phyloP scores from a whole-genome alignment of 64 coral and sea anemone species.

The Montipora efflorescens region DNA sequence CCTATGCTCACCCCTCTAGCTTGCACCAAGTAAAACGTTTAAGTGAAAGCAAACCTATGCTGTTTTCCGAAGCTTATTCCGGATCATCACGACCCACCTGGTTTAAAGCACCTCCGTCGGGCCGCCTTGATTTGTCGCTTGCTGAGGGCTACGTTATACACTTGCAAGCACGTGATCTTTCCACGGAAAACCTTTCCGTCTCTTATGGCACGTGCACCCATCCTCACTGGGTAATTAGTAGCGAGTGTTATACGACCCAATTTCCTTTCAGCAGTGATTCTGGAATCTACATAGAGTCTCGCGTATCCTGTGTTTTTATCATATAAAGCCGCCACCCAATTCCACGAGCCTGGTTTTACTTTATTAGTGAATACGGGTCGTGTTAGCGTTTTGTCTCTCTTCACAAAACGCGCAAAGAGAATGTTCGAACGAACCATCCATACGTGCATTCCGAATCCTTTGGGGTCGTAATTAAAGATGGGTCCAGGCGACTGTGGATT shows the following conservation, averaged over 20 bases:
- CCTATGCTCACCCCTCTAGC: too few species aligned
- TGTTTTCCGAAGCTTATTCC: too few species aligned
- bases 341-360: conserved; percentile 54
- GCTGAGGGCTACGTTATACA: conserved; percentile 51
- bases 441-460: conserved; percentile 71
- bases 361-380: conserved; percentile 46
- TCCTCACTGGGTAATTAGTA: conserved; percentile 64
- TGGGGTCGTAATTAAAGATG: conserved; percentile 70
- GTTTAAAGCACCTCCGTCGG: conserved; percentile 50
- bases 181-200: conserved; percentile 64
- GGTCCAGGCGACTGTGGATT: conserved; percentile 68
- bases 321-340: conserved; percentile 69
- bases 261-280: conserved; percentile 56
- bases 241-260: conserved; percentile 60
- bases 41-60: not conserved
- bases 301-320: conserved; percentile 65
- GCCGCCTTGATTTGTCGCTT: conserved; percentile 43
- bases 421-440: conserved; percentile 67
- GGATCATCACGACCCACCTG: conserved; percentile 33
- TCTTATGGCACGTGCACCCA: conserved; percentile 36
- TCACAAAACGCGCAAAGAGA: conserved; percentile 69
- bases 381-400: conserved; percentile 42
- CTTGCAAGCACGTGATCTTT: conserved; percentile 60
- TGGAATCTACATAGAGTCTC: conserved; percentile 62
- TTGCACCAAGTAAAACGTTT: too few species aligned